Evolutionary conservation across 2,888 invertebrate species (phyloP).

Genomic region (Anodontia alba): DNA sequence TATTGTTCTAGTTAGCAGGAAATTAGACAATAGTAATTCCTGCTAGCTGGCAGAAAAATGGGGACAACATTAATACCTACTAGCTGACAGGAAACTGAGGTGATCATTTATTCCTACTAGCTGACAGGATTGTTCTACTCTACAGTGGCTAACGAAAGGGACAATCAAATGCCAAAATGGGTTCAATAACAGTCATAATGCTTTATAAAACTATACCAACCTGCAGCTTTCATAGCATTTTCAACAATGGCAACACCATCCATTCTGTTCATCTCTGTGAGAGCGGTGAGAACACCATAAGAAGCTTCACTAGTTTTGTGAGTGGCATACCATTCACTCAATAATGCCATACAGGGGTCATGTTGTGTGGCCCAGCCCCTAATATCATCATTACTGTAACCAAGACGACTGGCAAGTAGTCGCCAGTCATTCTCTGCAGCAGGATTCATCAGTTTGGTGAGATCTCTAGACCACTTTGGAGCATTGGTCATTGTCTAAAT

Average conservation of each 20-base stretch:
- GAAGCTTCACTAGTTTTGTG: slow-evolving; percentile 82
- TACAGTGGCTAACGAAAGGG: no score
- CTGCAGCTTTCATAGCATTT: slow-evolving; percentile 79
- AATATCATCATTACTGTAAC: slow-evolving; percentile 81
- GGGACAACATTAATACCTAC: no score
- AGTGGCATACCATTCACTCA: slow-evolving; percentile 84
- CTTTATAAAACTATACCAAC: slow-evolving; percentile 51
- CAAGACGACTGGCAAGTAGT: slow-evolving; percentile 79
- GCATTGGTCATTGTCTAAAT: slow-evolving; percentile 82
- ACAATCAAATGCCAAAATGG: no score
- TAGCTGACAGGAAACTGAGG: no score
- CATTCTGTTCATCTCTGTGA: slow-evolving; percentile 80
- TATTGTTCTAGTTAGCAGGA: no score
- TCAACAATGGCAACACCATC: slow-evolving; percentile 81
- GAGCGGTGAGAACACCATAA: slow-evolving; percentile 73
- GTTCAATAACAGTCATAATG: no score
- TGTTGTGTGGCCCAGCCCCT: slow-evolving; percentile 80
- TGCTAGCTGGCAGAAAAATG: no score
- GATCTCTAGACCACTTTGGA: slow-evolving; percentile 81
- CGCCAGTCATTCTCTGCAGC: slow-evolving; percentile 81
- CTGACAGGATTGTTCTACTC: no score
- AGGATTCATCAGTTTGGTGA: slow-evolving; percentile 80
- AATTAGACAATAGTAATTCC: no score
- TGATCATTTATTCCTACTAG: no score
- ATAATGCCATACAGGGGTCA: slow-evolving; percentile 82